Evolutionary conservation across 2,113 vertebrate genomes (phyloP).

Genomic region (Regulus satrapa): DNA sequence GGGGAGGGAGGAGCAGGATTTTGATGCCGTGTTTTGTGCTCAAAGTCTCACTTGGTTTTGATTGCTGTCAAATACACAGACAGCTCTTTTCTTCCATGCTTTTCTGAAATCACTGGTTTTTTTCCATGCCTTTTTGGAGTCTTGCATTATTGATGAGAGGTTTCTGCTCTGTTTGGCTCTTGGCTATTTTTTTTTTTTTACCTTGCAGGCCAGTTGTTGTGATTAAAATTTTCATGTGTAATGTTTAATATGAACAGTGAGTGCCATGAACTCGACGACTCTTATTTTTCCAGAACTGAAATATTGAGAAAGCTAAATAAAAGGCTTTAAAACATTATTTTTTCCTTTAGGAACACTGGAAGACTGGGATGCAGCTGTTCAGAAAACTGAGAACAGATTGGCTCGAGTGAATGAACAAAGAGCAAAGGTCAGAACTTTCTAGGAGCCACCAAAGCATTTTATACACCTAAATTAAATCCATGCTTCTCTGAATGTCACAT

Average conservation of each 20-base stretch:
- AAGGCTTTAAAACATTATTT: not conserved
- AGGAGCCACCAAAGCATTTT: not conserved
- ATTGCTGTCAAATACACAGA: not conserved
- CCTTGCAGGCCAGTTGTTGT: not conserved
- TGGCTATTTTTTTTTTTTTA: not conserved
- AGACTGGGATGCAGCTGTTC: conserved; percentile 92
- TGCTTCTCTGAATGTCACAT: not conserved
- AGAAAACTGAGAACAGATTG: conserved; percentile 87
- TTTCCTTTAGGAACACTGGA: conserved; percentile 83
- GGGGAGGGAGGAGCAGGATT: not conserved
- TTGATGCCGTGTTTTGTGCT: not conserved
- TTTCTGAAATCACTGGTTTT: not conserved
- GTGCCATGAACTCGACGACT: not conserved
- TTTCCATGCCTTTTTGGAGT: not conserved
- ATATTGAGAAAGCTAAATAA: not conserved
- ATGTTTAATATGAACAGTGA: not conserved
- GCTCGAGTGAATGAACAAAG: conserved; percentile 89
- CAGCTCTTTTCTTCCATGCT: not conserved
- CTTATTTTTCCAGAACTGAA: not conserved
- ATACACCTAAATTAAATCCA: not conserved
- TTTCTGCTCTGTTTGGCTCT: not conserved
- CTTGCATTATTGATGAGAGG: not conserved
- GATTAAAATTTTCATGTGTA: not conserved
- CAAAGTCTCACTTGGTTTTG: not conserved
- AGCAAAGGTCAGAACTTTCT: conserved; percentile 76